Evolutionary conservation across 2,113 vertebrate genomes (phyloP).

Genomic region (Periophthalmodon schlosseri): DNA sequence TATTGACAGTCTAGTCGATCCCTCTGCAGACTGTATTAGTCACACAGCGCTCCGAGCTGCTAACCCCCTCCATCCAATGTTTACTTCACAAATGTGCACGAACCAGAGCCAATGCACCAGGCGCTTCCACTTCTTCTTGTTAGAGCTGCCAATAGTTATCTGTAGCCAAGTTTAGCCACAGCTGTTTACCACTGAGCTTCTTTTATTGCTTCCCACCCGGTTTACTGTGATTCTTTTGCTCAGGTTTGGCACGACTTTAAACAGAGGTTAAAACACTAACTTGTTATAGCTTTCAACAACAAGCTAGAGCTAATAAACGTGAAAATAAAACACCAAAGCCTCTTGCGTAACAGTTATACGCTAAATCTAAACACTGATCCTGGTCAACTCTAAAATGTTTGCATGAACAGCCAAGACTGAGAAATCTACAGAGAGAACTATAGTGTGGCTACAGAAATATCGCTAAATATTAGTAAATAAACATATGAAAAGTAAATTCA

Average conservation of each 20-base stretch:
- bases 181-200: conserved; percentile 53
- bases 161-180: conserved; percentile 52
- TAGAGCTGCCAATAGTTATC: conserved; percentile 43
- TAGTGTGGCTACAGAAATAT: too few relatives aligned
- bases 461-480: too few relatives aligned
- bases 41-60: conserved; percentile 49
- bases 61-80: conserved; percentile 39
- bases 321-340: not conserved
- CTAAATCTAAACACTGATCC: not conserved
- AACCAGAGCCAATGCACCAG: conserved; percentile 63
- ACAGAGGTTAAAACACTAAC: conserved; percentile 8
- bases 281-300: conserved; percentile 1
- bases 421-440: too few relatives aligned
- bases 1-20: conserved; percentile 60
- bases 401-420: too few relatives aligned
- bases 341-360: not conserved
- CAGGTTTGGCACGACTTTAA: conserved; percentile 19
- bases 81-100: conserved; percentile 62
- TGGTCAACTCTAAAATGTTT: not conserved
- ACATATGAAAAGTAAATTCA: not conserved
- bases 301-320: not conserved
- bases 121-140: conserved; percentile 42
- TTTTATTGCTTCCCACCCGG: conserved; percentile 34
- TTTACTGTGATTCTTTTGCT: conserved; percentile 20
- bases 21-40: conserved; percentile 63